phyloP scores from a whole-genome alignment of 2,888 invertebrate genomes.

The Notocelia uddmanniana region DNA sequence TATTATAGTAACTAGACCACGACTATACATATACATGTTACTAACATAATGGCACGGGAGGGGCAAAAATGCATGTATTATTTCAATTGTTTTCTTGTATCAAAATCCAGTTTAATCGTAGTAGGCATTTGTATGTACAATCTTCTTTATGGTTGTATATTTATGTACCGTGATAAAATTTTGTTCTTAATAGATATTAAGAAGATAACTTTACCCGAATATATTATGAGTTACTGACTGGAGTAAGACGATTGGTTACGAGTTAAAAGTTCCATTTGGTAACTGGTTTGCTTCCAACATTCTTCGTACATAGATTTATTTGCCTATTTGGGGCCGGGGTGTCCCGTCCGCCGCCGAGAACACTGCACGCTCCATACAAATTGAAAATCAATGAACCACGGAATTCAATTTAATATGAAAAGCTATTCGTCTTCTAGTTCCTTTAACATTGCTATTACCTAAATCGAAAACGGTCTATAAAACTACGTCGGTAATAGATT shows the following conservation, averaged over 20 bases:
- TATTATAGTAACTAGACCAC: too few relatives aligned
- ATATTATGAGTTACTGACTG: background rate
- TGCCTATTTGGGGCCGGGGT: slow-evolving; percentile 62
- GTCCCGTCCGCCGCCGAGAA: slow-evolving; percentile 57
- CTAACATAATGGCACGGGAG: too few relatives aligned
- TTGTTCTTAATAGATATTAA: slow-evolving; percentile 5
- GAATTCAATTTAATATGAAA: slow-evolving; percentile 78
- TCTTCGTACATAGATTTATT: slow-evolving; percentile 66
- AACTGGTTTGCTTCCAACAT: slow-evolving; percentile 52
- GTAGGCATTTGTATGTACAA: too few relatives aligned
- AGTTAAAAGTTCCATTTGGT: slow-evolving; percentile 28
- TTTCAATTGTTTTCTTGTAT: too few relatives aligned
- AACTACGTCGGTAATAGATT: slow-evolving; percentile 56
- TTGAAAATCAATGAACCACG: slow-evolving; percentile 82
- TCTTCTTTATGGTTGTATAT: too few relatives aligned
- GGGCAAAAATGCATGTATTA: too few relatives aligned
- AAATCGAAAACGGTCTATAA: slow-evolving; percentile 52
- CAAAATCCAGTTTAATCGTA: too few relatives aligned
- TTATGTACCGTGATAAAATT: too few relatives aligned
- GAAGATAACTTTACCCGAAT: background rate
- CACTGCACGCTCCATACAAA: slow-evolving; percentile 72
- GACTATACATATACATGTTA: too few relatives aligned
- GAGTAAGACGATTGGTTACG: slow-evolving; percentile 30
- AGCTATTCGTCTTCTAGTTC: slow-evolving; percentile 72
- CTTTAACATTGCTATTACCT: slow-evolving; percentile 49